These are phyloP conservation scores for Mystacornis crossleyi DNA, from an alignment of 2,113 vertebrate genomes.

Conservation along the genomic window DNA sequence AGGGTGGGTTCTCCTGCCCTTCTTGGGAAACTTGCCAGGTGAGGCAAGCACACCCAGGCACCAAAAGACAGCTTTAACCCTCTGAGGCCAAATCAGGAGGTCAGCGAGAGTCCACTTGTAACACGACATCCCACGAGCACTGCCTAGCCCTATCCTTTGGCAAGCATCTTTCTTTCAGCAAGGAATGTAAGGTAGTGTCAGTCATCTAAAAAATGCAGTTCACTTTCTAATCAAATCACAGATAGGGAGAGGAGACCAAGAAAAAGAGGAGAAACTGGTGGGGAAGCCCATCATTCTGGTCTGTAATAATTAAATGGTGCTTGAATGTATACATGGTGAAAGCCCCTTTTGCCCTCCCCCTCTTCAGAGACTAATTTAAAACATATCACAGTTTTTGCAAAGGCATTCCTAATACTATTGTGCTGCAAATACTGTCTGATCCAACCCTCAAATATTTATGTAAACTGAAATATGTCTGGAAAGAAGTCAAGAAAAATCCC, in stretches of 20 bases:
- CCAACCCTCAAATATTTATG: constrained; percentile 77
- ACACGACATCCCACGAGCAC: neutral
- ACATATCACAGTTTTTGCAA: constrained; percentile 66
- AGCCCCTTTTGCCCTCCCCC: neutral
- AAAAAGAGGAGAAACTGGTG: neutral
- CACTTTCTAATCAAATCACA: neutral
- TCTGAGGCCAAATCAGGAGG: neutral
- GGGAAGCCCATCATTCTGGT: neutral
- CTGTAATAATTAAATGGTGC: constrained; percentile 11
- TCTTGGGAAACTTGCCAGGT: constrained; percentile 4
- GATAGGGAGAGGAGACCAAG: neutral
- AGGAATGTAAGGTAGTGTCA: neutral
- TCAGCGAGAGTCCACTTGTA: constrained; percentile 2
- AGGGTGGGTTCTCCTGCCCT: constrained; percentile 5
- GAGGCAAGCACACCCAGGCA: neutral
- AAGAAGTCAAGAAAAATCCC: constrained; percentile 64
- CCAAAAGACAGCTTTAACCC: constrained; percentile 56
- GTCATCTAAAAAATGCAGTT: neutral
- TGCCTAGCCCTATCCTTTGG: neutral
- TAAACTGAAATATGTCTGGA: constrained; percentile 78
- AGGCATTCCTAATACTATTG: constrained; percentile 72
- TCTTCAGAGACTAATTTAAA: constrained; percentile 57
- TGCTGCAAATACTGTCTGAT: constrained; percentile 78
- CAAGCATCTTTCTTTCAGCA: neutral
- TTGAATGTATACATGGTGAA: neutral